Evolutionary conservation across 30 jellyfish, hydroid and myxozoan species (phyloP), one percentile per base, ranked within the genome.

Genomic region (Cassiopea andromeda): DNA sequence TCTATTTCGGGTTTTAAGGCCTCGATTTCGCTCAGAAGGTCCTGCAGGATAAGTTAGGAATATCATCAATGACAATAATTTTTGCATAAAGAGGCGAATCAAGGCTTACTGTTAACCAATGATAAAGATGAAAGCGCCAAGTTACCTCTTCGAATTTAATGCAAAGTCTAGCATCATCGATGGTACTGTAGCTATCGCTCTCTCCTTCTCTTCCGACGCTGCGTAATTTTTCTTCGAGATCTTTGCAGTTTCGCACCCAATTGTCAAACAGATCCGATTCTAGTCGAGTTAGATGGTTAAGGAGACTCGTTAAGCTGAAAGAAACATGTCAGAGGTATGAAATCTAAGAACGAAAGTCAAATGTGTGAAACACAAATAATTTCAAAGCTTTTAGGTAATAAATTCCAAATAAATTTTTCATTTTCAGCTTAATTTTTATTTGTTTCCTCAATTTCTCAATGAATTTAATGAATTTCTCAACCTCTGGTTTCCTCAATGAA

Each of bases 241-340:
- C 66, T n/a, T 77, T 78, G 89, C 81, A 77, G 48, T 78, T 79
- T 3, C 78, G 68, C 46, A 61, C 45, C 97, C 97, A 90, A 44
- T 46, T 57, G 50, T 83, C 90, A 73, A 90, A 80, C 38, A 66
- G 90, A 50, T 82, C 97, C 9, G 97, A 47, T 43, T 90, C 97
- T 16, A 76, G 67, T n/a, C 87, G 57, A 1, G 84, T 48, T 60
- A 90, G 81, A 47, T 90, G 86, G 67, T 90, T 93, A 46, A 90
- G 82, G 67, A 16, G 71, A 68, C 97, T 90, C 9, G 97, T 70
- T 73, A 90, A 77, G 89, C 97, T 90, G 84, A 1, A 58, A 72
- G 47, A 19, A 45, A 38, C 54, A 59, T 9, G 59, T 38, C 1
- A 57, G 17, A 17, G 17, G 60, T 48, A 27, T 27, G 38, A 27